Evolutionary conservation across 2,888 invertebrate species (phyloP).

Genomic region (Sinohyriopsis cumingii): DNA sequence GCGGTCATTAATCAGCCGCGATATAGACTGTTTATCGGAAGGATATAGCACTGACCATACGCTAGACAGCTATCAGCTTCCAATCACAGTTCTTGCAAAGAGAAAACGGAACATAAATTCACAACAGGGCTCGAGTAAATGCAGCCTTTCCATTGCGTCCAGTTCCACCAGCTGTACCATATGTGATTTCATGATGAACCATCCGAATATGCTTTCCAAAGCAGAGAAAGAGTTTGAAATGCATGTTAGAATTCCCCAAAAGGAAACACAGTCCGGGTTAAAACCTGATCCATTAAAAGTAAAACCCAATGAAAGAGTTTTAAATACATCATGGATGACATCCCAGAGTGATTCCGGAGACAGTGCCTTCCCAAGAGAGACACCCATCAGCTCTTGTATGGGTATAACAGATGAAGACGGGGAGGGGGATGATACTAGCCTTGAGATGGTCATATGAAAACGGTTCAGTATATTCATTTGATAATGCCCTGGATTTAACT

Average conservation of each 20-base stretch:
- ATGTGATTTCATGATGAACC: conserved; percentile 40
- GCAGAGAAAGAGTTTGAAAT: conserved; percentile 15
- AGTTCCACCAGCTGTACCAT: conserved; percentile 47
- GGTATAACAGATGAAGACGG: conserved; percentile 45
- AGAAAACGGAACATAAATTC: conserved; percentile 8
- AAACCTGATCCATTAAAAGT: not conserved
- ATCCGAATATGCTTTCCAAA: conserved; percentile 24
- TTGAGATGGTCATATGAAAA: conserved; percentile 59
- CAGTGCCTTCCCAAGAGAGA: conserved; percentile 57
- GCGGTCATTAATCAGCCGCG: conserved; percentile 37
- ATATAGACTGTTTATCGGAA: conserved; percentile 44
- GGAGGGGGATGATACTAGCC: conserved; percentile 53
- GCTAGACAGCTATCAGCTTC: conserved; percentile 44
- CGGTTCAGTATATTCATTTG: not conserved
- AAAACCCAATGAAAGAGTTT: not conserved
- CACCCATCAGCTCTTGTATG: conserved; percentile 31
- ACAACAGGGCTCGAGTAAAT: conserved; percentile 7
- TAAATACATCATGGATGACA: conserved; percentile 2
- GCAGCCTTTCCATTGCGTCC: conserved; percentile 32
- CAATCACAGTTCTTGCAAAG: conserved; percentile 46
- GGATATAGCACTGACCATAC: conserved; percentile 52
- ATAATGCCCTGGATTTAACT: not conserved
- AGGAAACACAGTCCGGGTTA: conserved; percentile 5
- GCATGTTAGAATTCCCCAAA: conserved; percentile 29
- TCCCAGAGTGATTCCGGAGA: conserved; percentile 58